Evolutionary conservation across 2,113 vertebrate species (phyloP).

Genomic region (Sclerurus mexicanus): DNA sequence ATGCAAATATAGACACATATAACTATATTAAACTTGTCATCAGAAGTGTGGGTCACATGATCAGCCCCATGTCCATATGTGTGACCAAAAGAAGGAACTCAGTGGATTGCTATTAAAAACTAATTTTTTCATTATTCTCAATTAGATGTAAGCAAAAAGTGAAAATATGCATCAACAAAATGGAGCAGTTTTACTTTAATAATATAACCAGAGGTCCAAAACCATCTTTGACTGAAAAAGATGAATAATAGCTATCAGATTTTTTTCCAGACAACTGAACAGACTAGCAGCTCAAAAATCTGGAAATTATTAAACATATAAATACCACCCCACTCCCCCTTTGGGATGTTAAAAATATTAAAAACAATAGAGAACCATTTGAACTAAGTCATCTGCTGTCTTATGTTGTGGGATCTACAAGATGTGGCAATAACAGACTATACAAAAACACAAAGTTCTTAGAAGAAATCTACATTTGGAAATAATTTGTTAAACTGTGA

Average conservation of each 20-base stretch:
- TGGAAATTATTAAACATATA: constrained; percentile 55
- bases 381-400: constrained; percentile 39
- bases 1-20: background rate
- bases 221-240: background rate
- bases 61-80: background rate
- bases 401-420: constrained; percentile 39
- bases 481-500: constrained; percentile 38
- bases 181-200: background rate
- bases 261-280: constrained; percentile 3
- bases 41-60: background rate
- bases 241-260: constrained; percentile 1
- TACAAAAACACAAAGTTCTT: constrained; percentile 31
- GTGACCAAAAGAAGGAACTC: background rate
- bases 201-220: background rate
- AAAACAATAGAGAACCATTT: constrained; percentile 50
- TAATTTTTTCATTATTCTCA: background rate
- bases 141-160: background rate
- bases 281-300: constrained; percentile 19
- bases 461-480: constrained; percentile 56
- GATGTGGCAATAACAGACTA: constrained; percentile 21
- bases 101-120: background rate
- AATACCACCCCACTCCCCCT: background rate
- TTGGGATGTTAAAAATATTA: constrained; percentile 44
- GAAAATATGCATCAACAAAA: background rate
- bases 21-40: background rate